These are phyloP conservation scores for Zophobas atratus DNA, from an alignment of 1,140 invertebrate species.

Conservation along the genomic window DNA sequence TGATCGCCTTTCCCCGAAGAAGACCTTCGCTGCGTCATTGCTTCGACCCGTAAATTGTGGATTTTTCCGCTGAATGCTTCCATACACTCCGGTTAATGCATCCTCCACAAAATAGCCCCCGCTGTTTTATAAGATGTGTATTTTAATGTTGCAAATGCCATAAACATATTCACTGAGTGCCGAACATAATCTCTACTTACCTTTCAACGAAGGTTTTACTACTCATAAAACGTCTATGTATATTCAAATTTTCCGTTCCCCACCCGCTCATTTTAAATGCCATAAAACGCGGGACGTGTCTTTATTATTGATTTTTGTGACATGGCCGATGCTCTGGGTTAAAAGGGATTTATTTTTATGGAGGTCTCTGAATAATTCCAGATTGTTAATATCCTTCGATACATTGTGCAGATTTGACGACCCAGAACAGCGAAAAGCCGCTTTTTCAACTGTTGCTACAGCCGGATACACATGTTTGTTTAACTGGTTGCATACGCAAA, in stretches of 20 bases:
- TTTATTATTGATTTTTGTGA: conserved; percentile 49
- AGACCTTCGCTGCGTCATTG: background rate
- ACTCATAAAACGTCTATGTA: conserved; percentile 46
- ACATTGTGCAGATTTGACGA: background rate
- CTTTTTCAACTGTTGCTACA: too few relatives aligned
- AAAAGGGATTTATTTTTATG: conserved; percentile 45
- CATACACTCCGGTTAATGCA: too few relatives aligned
- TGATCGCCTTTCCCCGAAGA: background rate
- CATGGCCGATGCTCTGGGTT: conserved; percentile 40
- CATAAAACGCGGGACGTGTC: conserved; percentile 46
- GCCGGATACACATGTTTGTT: too few relatives aligned
- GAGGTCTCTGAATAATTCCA: conserved; percentile 25
- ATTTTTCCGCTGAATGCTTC: background rate
- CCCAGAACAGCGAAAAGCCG: too few relatives aligned
- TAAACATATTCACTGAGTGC: conserved; percentile 40
- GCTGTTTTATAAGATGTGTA: conserved; percentile 22
- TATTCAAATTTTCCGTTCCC: conserved; percentile 49
- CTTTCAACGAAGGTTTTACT: conserved; percentile 45
- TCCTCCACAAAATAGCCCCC: too few relatives aligned
- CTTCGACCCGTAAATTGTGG: background rate
- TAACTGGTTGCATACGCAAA: too few relatives aligned
- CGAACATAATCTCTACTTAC: conserved; percentile 44
- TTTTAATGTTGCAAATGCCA: conserved; percentile 36
- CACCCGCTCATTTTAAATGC: conserved; percentile 24
- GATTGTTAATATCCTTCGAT: conserved; percentile 15